These are phyloP conservation scores for Erebia ligea DNA, from an alignment of 2,888 invertebrate species.

Conservation along the genomic window DNA sequence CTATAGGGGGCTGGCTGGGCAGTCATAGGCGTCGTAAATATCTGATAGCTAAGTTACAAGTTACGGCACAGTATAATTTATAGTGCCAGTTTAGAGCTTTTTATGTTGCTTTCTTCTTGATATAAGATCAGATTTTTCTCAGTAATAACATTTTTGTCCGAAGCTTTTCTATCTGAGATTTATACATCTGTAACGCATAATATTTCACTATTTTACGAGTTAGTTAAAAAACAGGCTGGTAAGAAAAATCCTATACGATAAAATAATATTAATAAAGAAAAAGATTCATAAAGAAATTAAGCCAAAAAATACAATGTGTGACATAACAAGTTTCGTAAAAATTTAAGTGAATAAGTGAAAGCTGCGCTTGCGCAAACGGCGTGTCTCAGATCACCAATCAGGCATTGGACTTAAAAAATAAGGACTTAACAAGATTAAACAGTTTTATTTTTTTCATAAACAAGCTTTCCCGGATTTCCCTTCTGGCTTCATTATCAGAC, in stretches of 20 bases:
- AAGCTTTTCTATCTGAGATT: neutral
- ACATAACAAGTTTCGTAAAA: constrained; percentile 33
- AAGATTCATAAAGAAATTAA: neutral
- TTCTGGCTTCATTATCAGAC: too few species aligned
- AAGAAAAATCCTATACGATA: too few species aligned
- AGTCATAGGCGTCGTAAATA: constrained; percentile 20
- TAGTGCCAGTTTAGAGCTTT: constrained; percentile 29
- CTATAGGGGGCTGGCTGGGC: too few species aligned
- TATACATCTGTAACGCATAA: too few species aligned
- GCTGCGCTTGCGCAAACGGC: constrained; percentile 28
- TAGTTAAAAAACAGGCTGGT: too few species aligned
- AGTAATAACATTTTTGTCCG: neutral
- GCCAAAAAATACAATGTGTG: neutral
- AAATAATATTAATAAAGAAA: neutral
- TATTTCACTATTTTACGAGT: neutral
- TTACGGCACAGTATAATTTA: constrained; percentile 21
- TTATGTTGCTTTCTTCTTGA: constrained; percentile 23
- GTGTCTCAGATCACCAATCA: constrained; percentile 2
- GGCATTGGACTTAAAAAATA: neutral
- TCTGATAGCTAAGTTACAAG: constrained; percentile 27
- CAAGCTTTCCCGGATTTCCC: neutral
- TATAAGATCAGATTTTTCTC: neutral
- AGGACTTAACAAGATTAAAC: neutral
- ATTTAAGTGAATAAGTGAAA: constrained; percentile 31
- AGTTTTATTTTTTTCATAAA: too few species aligned